Percentiles rank a stretch among this genome's conserved stretches.
These are phyloP conservation scores for Mayetiola destructor DNA, from an alignment of 2,888 invertebrate species.

Conservation along the genomic window DNA sequence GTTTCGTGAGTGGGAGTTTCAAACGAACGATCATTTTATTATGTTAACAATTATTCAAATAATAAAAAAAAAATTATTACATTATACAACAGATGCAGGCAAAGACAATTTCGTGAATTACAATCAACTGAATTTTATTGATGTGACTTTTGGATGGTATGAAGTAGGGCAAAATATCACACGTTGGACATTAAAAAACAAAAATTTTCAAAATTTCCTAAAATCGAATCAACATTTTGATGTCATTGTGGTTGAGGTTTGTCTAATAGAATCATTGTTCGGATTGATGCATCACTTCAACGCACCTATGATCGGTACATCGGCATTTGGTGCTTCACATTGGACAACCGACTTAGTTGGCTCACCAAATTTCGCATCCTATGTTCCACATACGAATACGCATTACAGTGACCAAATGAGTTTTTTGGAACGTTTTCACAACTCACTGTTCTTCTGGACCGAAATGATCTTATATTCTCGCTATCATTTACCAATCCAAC, in stretches of 20 bases:
- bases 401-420: conserved; percentile 20
- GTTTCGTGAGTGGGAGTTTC: too few relatives aligned
- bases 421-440: conserved; percentile 21
- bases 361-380: conserved; percentile 10
- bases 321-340: conserved; percentile 15
- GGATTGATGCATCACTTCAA: conserved; percentile 22
- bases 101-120: too few relatives aligned
- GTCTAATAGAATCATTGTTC: conserved; percentile 22
- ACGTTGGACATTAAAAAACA: neutral
- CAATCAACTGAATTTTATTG: neutral
- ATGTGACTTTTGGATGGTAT: neutral
- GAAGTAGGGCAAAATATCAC: conserved; percentile 1
- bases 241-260: conserved; percentile 21
- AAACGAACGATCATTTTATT: too few relatives aligned
- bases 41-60: too few relatives aligned
- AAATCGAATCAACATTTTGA: conserved; percentile 21
- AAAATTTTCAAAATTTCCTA: conserved; percentile 15
- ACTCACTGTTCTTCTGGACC: conserved; percentile 20
- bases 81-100: too few relatives aligned
- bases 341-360: conserved; percentile 16
- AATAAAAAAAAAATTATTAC: too few relatives aligned
- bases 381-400: conserved; percentile 2
- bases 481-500: conserved; percentile 17
- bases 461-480: conserved; percentile 18
- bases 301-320: conserved; percentile 20